Percentiles rank a stretch among this genome's conserved stretches.
Conservation (phyloP, 2,113 vertebrate species). For the Tachysurus vachellii region DNA sequence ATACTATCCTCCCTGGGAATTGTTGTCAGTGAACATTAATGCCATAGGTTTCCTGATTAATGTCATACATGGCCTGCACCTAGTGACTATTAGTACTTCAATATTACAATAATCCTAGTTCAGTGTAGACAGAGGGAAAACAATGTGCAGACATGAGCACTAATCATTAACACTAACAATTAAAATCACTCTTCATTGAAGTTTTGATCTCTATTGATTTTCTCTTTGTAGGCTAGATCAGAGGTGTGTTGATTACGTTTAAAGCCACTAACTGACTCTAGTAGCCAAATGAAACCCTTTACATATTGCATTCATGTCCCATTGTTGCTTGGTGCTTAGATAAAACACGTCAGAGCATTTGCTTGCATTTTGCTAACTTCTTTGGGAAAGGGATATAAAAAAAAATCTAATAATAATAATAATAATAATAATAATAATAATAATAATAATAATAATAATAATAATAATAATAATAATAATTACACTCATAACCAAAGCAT, state of each 20-base stretch:
- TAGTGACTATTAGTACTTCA: conserved; percentile 51
- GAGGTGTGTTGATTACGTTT: conserved; percentile 49
- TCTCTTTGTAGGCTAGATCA: conserved; percentile 58
- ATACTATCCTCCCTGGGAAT: conserved; percentile 3
- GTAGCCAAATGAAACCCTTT: conserved; percentile 36
- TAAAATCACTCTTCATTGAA: conserved; percentile 77
- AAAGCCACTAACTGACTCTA: conserved; percentile 37
- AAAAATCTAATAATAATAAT: too few relatives aligned
- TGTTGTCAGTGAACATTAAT: neutral
- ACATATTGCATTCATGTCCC: conserved; percentile 36
- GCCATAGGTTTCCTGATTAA: conserved; percentile 7
- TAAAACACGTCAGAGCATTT: neutral
- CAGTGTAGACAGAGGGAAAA: conserved; percentile 49
- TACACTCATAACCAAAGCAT: too few relatives aligned
- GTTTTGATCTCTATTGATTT: conserved; percentile 75
- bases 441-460: too few relatives aligned
- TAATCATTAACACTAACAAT: conserved; percentile 73
- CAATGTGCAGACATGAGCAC: conserved; percentile 54
- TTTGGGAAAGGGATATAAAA: too few relatives aligned
- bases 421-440: neutral
- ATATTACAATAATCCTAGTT: conserved; percentile 45
- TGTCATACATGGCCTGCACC: neutral
- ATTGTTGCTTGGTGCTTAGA: conserved; percentile 27
- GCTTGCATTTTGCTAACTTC: neutral
- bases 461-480: too few relatives aligned